Evolutionary conservation across 1,140 invertebrate genomes (phyloP).

Genomic region (Drosophila melanogaster): Release_6_plus_ISO1_MT NT_037436.4:9111001-9111500

Average conservation of each 20-base stretch:
- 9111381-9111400: slow-evolving; percentile 29
- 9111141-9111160: too few species aligned
- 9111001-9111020: slow-evolving; percentile 58
- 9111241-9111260: neutral
- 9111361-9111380: slow-evolving; percentile 32
- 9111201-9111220: too few species aligned
- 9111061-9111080: slow-evolving; percentile 57
- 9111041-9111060: slow-evolving; percentile 34
- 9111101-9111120: neutral
- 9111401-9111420: slow-evolving; percentile 27
- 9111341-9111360: slow-evolving; percentile 49
- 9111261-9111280: slow-evolving; percentile 23
- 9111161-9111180: neutral
- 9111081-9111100: slow-evolving; percentile 29
- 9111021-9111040: slow-evolving; percentile 33
- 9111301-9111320: slow-evolving; percentile 24
- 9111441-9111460: slow-evolving; percentile 37
- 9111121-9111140: neutral
- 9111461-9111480: slow-evolving; percentile 47
- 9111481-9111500: slow-evolving; percentile 45
- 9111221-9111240: neutral
- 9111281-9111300: slow-evolving; percentile 36
- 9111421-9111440: slow-evolving; percentile 23
- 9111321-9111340: neutral
- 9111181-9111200: too few species aligned